These are phyloP conservation scores for Cantharis rufa DNA, from an alignment of 2,888 invertebrate genomes.

Conservation along the genomic window DNA sequence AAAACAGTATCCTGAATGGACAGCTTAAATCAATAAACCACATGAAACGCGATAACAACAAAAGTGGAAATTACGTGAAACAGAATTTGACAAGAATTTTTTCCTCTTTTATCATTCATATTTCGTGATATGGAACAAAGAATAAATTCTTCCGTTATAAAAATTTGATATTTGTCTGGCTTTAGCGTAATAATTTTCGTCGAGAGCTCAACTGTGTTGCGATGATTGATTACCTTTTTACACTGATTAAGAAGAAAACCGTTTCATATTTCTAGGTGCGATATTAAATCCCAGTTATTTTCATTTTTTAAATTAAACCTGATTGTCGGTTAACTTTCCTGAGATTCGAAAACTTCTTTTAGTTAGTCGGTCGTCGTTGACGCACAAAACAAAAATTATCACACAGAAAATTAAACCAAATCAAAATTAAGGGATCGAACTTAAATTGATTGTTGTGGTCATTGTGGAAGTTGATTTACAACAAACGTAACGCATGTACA, in stretches of 20 bases:
- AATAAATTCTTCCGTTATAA: neutral
- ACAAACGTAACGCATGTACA: constrained; percentile 15
- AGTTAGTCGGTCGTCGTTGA: neutral
- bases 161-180: neutral
- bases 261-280: neutral
- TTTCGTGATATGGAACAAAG: neutral
- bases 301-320: neutral
- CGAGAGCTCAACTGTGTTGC: neutral
- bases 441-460: neutral
- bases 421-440: neutral
- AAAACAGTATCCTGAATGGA: neutral
- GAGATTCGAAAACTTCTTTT: neutral
- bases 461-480: constrained; percentile 2
- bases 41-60: neutral
- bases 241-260: neutral
- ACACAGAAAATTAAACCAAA: neutral
- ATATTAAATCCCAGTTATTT: neutral
- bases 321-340: neutral
- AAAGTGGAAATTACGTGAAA: neutral
- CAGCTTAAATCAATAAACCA: neutral
- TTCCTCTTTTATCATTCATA: neutral
- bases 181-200: neutral
- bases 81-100: neutral
- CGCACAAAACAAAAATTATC: neutral
- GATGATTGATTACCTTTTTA: neutral